A percentile compares a stretch with the other conserved stretches of the same genome.
Evolutionary conservation across 2,888 invertebrate species (phyloP).

Genomic region (Eutolmus rufibarbis): DNA sequence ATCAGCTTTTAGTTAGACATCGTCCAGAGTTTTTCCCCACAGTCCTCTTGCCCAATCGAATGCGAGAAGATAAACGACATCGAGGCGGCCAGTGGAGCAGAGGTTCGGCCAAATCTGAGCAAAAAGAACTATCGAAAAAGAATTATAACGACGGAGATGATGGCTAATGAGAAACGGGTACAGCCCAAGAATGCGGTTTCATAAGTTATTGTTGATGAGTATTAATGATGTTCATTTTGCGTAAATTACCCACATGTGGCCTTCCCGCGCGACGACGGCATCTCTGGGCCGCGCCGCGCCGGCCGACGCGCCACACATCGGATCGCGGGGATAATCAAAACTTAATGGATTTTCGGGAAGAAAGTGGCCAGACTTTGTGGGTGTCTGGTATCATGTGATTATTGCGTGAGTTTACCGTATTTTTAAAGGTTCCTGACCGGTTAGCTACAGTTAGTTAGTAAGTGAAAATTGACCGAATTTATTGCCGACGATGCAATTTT

Average conservation of each 20-base stretch:
- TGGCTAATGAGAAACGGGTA: slow-evolving; percentile 38
- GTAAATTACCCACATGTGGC: slow-evolving; percentile 30
- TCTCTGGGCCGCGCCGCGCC: not conserved
- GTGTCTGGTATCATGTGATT: slow-evolving; percentile 25
- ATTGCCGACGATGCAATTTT: not conserved
- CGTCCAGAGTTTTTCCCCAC: not conserved
- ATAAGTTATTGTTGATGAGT: slow-evolving; percentile 46
- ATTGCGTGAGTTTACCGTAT: slow-evolving; percentile 26
- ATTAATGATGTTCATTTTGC: slow-evolving; percentile 46
- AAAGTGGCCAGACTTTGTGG: slow-evolving; percentile 24
- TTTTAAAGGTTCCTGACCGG: not conserved
- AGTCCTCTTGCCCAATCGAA: not conserved
- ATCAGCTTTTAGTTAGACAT: slow-evolving; percentile 44
- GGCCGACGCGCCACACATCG: not conserved
- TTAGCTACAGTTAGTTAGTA: slow-evolving; percentile 15
- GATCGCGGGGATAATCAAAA: slow-evolving; percentile 26
- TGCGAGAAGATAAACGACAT: slow-evolving; percentile 18
- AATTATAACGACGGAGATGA: slow-evolving; percentile 32
- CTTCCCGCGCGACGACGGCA: not conserved
- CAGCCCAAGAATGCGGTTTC: slow-evolving; percentile 39
- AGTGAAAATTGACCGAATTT: slow-evolving; percentile 1
- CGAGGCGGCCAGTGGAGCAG: not conserved
- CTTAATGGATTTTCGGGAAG: slow-evolving; percentile 23
- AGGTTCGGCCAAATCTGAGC: not conserved
- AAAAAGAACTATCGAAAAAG: slow-evolving; percentile 25